A percentile compares a stretch with the other conserved stretches of the same genome.
Evolutionary conservation across 2,888 invertebrate species (phyloP).

Genomic region (Ferrisia virgata): DNA sequence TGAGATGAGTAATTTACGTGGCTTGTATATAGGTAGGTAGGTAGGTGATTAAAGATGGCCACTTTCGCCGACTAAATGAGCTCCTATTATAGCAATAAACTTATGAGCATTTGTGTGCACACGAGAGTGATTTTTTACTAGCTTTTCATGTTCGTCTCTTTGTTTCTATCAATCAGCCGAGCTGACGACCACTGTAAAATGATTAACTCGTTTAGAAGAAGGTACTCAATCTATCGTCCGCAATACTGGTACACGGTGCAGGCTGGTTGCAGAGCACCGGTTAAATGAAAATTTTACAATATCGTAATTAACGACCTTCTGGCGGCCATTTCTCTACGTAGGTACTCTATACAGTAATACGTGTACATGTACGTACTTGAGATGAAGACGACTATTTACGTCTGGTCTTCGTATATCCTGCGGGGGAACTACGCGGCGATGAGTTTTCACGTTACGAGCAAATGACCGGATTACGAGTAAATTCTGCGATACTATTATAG

Average conservation of each 20-base stretch:
- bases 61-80: conserved; percentile 20
- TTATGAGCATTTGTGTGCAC: background rate
- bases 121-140: background rate
- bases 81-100: background rate
- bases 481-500: background rate
- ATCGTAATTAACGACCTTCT: conserved; percentile 5
- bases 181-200: background rate
- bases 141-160: background rate
- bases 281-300: background rate
- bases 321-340: background rate
- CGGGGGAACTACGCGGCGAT: background rate
- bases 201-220: background rate
- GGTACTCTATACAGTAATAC: background rate
- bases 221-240: no score
- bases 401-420: no score
- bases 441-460: background rate
- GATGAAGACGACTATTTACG: no score
- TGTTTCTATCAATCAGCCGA: background rate
- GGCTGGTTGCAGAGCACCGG: background rate
- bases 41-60: conserved; percentile 16
- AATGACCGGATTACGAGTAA: background rate
- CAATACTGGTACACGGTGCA: background rate
- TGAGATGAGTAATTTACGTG: background rate
- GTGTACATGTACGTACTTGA: no score
- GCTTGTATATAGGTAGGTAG: background rate